phyloP scores from a whole-genome alignment of 2,113 vertebrate genomes.

The Caretta caretta region DNA sequence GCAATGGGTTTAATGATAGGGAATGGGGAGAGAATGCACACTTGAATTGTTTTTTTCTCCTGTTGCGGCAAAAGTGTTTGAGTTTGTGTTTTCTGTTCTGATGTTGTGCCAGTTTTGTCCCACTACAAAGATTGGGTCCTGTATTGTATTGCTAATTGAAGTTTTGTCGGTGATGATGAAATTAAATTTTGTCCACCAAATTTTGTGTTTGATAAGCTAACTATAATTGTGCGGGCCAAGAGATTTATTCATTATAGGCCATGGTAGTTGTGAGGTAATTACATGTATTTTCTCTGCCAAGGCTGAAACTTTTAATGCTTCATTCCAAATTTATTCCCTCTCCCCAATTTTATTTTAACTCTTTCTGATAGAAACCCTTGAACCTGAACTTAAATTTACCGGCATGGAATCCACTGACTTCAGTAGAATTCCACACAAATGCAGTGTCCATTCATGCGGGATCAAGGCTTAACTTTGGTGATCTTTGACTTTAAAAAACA shows the following conservation, averaged over 20 bases:
- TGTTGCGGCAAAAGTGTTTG: not conserved
- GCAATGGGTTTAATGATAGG: fast-evolving
- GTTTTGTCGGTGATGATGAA: not conserved
- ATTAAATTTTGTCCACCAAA: not conserved
- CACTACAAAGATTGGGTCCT: not conserved
- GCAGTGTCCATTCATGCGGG: not conserved
- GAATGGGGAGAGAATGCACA: fast-evolving
- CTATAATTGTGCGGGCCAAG: not conserved
- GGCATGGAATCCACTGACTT: not conserved
- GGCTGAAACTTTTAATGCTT: not conserved
- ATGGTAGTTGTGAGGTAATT: not conserved
- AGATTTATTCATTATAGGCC: not conserved
- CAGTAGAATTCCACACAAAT: not conserved
- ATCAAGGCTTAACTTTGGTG: not conserved
- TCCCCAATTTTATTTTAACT: not conserved
- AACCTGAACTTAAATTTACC: not conserved
- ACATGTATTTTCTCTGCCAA: not conserved
- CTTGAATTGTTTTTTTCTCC: fast-evolving
- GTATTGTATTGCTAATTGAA: not conserved
- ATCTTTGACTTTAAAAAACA: not conserved
- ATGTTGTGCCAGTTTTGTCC: fast-evolving
- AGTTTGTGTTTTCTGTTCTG: not conserved
- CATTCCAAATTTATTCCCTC: not conserved
- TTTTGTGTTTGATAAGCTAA: not conserved
- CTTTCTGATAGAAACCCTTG: not conserved